Evolutionary conservation across 2,797 vertebrate species (phyloP).

Genomic region (Neosilurus hyrtlii): DNA sequence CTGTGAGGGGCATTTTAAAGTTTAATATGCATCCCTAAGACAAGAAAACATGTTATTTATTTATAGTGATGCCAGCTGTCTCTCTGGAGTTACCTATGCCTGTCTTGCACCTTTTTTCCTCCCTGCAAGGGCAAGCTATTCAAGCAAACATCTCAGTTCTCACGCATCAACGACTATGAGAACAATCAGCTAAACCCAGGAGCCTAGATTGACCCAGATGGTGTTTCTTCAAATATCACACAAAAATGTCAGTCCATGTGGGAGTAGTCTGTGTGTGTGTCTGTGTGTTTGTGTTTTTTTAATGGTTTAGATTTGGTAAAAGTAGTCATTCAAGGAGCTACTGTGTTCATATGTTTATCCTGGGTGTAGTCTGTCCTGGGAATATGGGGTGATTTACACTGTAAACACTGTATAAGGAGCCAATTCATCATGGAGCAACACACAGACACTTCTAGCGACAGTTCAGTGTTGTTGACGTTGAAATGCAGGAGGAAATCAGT

Average conservation of each 20-base stretch:
- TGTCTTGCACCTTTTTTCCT: conserved; percentile 1
- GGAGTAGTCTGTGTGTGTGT: neutral
- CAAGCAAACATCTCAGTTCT: conserved; percentile 23
- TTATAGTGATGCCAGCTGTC: conserved; percentile 43
- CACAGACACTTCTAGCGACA: neutral
- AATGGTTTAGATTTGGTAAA: neutral
- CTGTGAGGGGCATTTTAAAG: neutral
- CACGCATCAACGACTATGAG: conserved; percentile 28
- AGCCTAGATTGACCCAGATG: neutral
- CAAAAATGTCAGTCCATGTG: neutral
- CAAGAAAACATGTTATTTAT: conserved; percentile 47
- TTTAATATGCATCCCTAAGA: neutral
- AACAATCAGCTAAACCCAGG: neutral
- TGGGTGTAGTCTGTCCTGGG: neutral
- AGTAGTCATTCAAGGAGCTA: neutral
- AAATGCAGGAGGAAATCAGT: neutral
- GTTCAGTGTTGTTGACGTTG: neutral
- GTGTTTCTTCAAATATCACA: conserved; percentile 10
- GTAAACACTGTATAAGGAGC: neutral
- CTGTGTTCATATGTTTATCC: neutral
- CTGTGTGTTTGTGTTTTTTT: neutral
- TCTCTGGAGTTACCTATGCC: conserved; percentile 32
- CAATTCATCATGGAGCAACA: neutral
- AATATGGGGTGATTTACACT: neutral
- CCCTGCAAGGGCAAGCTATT: conserved; percentile 13